Base-by-base conservation (phyloP, 1,140 invertebrate species). In the Ephestia elutella region DNA sequence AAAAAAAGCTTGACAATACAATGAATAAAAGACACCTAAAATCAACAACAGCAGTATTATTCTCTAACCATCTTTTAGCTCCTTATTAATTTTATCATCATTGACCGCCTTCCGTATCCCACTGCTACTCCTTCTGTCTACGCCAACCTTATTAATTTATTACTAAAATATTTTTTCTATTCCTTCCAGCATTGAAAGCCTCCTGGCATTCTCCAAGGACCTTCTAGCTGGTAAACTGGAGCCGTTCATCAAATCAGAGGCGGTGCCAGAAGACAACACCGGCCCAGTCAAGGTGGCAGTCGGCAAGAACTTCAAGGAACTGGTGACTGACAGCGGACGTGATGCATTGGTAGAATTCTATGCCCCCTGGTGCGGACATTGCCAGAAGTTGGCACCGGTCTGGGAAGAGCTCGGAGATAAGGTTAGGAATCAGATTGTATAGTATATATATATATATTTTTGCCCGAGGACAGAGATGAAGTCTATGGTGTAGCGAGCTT, bases 331-430 rank as follows among this genome's bases (percentile, higher is more conserved):
- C 79, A 95, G 95, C 69, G 94, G 91, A 21, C 96, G 98, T 80
- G 98, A 99, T 89, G 96, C 96, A 4, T 90, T 99, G 5, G 93
- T 99, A 66, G 98, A 99, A 87, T 99, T 99, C 89, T 99, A 99
- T 89, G 98, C 98, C 30, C 97, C 98, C 0, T 99, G 98, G 98
- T 99, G 98, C 87, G 98, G 98, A 66, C 98, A 99, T 79, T 99
- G 98, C 90, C 99, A 99, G 89, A 97, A 96, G 83, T 90, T 99
- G 15, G 92, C 96, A 0, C 98, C 98, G 20, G 92, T 96, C 51
- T 99, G 92, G 87, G 97, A 99, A 62, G 97, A 99, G 89, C 89
- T 99, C 25, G 98, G 96, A 51, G 93, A 95, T 61, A 98, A 97
- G 91, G 93, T 95, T 82, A 17, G 28, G n/a, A 2, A n/a, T 15